Evolutionary conservation across 2,113 vertebrate species (phyloP).

Genomic region (Heptranchias perlo): DNA sequence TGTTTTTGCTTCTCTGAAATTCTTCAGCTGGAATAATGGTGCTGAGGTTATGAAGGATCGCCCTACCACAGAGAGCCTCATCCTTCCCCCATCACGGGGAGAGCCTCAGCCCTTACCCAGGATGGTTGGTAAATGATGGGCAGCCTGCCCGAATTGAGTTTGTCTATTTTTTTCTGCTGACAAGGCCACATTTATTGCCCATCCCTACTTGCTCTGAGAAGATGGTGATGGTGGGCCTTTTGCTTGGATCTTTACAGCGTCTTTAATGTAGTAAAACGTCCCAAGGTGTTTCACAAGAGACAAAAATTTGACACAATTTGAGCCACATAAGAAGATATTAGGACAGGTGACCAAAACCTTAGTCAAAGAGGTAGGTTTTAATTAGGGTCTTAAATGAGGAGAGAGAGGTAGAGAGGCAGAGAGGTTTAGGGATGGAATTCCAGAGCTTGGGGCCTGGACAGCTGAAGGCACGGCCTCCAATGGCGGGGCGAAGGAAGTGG

Average conservation of each 20-base stretch:
- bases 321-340: background rate
- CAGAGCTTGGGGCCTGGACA: background rate
- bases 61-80: too few species aligned
- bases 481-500: background rate
- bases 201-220: too few species aligned
- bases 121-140: too few species aligned
- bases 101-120: too few species aligned
- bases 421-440: background rate
- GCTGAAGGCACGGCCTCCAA: background rate
- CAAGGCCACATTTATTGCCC: too few species aligned
- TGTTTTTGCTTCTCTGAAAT: too few species aligned
- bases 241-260: background rate
- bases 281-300: background rate
- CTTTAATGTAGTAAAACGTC: background rate
- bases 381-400: background rate
- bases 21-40: too few species aligned
- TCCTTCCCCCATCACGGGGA: too few species aligned
- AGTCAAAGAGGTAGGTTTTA: background rate
- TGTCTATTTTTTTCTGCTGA: too few species aligned
- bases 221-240: too few species aligned
- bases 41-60: too few species aligned
- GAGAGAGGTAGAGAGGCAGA: background rate
- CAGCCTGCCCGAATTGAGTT: too few species aligned
- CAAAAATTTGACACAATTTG: background rate
- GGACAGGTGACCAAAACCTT: background rate